Base-by-base conservation (phyloP, 2,113 vertebrate species). In the Trogon melanurus region DNA sequence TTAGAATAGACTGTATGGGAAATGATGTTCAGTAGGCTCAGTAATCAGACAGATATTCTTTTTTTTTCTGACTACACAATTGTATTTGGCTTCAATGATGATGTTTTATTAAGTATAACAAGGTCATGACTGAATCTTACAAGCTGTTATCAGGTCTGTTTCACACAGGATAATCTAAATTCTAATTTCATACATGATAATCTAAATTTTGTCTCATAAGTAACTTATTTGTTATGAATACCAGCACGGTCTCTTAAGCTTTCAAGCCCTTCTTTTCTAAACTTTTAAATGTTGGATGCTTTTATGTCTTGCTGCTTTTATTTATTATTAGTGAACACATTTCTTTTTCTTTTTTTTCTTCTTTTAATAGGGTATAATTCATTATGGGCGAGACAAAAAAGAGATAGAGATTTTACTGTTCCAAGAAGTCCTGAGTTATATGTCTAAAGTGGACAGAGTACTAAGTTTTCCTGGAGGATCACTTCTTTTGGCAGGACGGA, bases 381-480 rank as follows among this genome's bases (percentile, higher is more conserved):
- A 99, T 96, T 99, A 99, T 95, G 99, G 99, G 41, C 98, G 98
- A 74, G 99, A 99, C 96, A 99, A 99, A 95, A 98, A 98, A 58
- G 98, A 99, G 90, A 89, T 98, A 96, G 98, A 99, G 88, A 98
- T 99, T 72, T 98, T 99, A 79, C 97, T 99, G 66, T 99, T 99
- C 97, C 98, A 98, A 34, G 99, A 99, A 97, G 98, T 99, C 51
- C 98, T 99, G 60, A 98, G 99, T 88, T 99, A 98, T 60, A 96
- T 99, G 89, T 98, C 99, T 79, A 98, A 99, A 88, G 97, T 99
- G 80, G 99, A 99, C 74, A 98, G 99, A 72, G 99, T 99, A 32
- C 97, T 99, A 32, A 99, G 99, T 92, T 98, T 98, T 90, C 99
- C 99, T 16, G 98, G 99, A 58, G 99, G 99, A 15, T 99, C 99